Evolutionary conservation across 1,140 invertebrate species (phyloP).

Genomic region (Drosophila tsacasi): DNA sequence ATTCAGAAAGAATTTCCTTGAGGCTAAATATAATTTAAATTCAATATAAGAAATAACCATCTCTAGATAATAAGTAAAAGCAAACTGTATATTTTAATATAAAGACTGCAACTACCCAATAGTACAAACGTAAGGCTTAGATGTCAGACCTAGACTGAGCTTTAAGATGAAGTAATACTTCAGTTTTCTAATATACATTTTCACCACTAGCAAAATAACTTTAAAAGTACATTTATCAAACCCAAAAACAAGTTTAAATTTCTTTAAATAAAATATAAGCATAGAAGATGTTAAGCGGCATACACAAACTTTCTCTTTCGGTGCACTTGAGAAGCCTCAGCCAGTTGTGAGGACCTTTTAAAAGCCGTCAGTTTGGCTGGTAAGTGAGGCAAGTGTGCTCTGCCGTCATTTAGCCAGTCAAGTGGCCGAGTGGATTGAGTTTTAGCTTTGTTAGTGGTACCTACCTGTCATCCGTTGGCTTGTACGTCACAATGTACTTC

Average conservation of each 20-base stretch:
- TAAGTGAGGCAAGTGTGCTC: conserved; percentile 29
- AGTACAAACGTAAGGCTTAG: neutral
- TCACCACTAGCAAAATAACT: neutral
- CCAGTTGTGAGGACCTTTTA: conserved; percentile 1
- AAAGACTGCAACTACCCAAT: too few species aligned
- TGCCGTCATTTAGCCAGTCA: conserved; percentile 40
- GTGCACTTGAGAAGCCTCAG: conserved; percentile 3
- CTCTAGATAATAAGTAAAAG: neutral
- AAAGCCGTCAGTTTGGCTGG: conserved; percentile 31
- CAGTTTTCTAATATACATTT: neutral
- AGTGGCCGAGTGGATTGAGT: conserved; percentile 40
- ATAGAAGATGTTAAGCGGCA: neutral
- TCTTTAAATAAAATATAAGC: neutral
- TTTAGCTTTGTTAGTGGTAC: conserved; percentile 65
- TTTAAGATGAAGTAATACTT: neutral
- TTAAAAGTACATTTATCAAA: neutral
- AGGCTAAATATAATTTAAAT: neutral
- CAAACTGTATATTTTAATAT: neutral
- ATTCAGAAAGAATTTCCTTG: neutral
- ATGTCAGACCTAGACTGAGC: neutral
- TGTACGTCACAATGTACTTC: conserved; percentile 93
- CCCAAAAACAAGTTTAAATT: too few species aligned
- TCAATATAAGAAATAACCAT: neutral
- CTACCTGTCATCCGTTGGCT: conserved; percentile 85
- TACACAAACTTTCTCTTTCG: conserved; percentile 3